phyloP scores from a whole-genome alignment of 2,888 invertebrate species.

The Microctonus aethiopoides region DNA sequence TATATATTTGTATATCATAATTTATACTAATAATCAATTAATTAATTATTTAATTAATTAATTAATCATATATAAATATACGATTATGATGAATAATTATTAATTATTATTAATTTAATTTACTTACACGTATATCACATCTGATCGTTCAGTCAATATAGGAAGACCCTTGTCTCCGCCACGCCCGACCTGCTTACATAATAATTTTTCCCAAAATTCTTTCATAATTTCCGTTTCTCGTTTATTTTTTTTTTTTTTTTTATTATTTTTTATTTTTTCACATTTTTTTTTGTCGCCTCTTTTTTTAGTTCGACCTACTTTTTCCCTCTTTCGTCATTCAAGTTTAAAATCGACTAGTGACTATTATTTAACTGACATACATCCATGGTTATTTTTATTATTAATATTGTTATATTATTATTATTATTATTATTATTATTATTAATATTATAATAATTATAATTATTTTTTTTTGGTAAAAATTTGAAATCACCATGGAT shows the following conservation, averaged over 20 bases:
- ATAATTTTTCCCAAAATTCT: slow-evolving; percentile 35
- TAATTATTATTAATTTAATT: slow-evolving; percentile 48
- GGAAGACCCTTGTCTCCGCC: slow-evolving; percentile 65
- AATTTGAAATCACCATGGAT: slow-evolving; percentile 65
- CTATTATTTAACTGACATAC: slow-evolving; percentile 57
- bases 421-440: slow-evolving; percentile 41
- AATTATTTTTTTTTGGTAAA: slow-evolving; percentile 63
- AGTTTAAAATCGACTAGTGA: slow-evolving; percentile 36
- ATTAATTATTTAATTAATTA: slow-evolving; percentile 42
- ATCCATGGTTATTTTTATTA: slow-evolving; percentile 41
- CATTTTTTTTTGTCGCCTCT: slow-evolving; percentile 32
- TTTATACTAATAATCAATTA: slow-evolving; percentile 41
- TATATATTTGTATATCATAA: slow-evolving; percentile 59
- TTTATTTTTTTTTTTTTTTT: slow-evolving; percentile 30
- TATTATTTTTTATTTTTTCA: slow-evolving; percentile 28
- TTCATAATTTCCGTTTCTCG: not conserved
- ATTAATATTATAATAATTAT: slow-evolving; percentile 52
- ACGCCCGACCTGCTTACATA: slow-evolving; percentile 48
- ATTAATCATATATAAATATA: slow-evolving; percentile 50
- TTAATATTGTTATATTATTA: slow-evolving; percentile 49
- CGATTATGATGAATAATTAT: slow-evolving; percentile 62
- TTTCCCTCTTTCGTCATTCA: slow-evolving; percentile 42
- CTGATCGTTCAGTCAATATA: slow-evolving; percentile 68
- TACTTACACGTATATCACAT: slow-evolving; percentile 67
- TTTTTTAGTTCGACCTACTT: slow-evolving; percentile 28